Evolutionary conservation across 2,888 invertebrate species (phyloP).

Genomic region (Arrhopalites spinosus): DNA sequence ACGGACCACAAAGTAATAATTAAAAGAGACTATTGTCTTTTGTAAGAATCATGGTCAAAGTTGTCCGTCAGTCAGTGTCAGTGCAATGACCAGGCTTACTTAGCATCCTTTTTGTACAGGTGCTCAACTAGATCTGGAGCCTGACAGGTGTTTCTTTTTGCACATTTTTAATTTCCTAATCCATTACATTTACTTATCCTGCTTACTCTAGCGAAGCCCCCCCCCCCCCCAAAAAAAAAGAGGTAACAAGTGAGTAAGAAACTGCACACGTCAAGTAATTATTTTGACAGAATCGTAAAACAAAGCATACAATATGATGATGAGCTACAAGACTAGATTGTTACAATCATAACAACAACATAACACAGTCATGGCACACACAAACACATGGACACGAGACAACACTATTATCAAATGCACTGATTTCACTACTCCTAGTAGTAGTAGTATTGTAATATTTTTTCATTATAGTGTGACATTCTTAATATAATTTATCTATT

Average conservation of each 20-base stretch:
- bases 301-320: no score
- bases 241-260: neutral
- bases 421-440: no score
- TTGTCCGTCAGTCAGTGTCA: no score
- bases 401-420: no score
- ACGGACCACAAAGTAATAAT: neutral
- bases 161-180: constrained; percentile 1
- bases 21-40: neutral
- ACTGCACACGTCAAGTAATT: neutral
- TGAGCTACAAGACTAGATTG: no score
- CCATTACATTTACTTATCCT: neutral
- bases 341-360: no score
- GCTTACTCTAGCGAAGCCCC: constrained; percentile 1
- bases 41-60: neutral
- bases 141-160: constrained; percentile 4
- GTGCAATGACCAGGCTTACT: neutral
- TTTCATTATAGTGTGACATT: no score
- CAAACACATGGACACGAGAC: no score
- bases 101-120: neutral
- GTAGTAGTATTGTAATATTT: no score
- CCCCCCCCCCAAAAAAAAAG: no score
- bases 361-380: no score
- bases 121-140: neutral
- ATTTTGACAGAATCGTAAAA: neutral
- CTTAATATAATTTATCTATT: no score